phyloP scores from a whole-genome alignment of 2,888 invertebrate genomes.

The Trissolcus japonicus region DNA sequence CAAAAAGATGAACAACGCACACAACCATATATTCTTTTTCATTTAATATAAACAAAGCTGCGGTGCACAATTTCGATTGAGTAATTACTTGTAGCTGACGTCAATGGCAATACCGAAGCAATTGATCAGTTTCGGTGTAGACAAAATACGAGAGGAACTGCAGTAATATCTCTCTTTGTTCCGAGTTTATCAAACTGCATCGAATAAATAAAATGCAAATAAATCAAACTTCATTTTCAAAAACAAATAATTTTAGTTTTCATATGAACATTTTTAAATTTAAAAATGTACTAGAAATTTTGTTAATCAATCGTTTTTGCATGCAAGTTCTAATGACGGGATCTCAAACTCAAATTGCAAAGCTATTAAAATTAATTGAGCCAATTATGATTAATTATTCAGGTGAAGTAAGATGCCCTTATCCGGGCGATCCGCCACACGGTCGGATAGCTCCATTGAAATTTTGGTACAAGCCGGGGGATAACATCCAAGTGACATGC shows the following conservation, averaged over 20 bases:
- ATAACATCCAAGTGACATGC: constrained; percentile 83
- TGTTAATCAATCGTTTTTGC: too few species aligned
- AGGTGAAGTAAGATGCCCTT: constrained; percentile 86
- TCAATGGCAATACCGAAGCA: constrained; percentile 25
- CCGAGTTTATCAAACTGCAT: not conserved
- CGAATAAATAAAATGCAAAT: constrained; percentile 5
- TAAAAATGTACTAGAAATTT: too few species aligned
- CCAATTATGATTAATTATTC: constrained; percentile 60
- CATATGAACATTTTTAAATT: too few species aligned
- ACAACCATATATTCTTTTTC: constrained; percentile 1
- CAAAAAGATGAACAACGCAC: too few species aligned
- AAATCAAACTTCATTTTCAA: not conserved
- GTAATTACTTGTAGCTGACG: constrained; percentile 29
- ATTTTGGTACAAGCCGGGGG: constrained; percentile 85
- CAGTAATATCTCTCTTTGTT: constrained; percentile 5
- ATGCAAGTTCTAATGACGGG: not conserved
- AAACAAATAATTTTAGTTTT: too few species aligned
- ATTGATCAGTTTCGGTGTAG: constrained; percentile 19
- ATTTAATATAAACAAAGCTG: constrained; percentile 8
- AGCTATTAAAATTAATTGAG: constrained; percentile 29
- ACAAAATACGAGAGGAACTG: constrained; percentile 8
- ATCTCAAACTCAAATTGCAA: not conserved
- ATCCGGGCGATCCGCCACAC: constrained; percentile 84
- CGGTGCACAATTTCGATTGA: constrained; percentile 12
- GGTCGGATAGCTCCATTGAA: constrained; percentile 84